Base-by-base conservation (phyloP, 2,888 invertebrate species). In the Nesidiocoris tenuis region DNA sequence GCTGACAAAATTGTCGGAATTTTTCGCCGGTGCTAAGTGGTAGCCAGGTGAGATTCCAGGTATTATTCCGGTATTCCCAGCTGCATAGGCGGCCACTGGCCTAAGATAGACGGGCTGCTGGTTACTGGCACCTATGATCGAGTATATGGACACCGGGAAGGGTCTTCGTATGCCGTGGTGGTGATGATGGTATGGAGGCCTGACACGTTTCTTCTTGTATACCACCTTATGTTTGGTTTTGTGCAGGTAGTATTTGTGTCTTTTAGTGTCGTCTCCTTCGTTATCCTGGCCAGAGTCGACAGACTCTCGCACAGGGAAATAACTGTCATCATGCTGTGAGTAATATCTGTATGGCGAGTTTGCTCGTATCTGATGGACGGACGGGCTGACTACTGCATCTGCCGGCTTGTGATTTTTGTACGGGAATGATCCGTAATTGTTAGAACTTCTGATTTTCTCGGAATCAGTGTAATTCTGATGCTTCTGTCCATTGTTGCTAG, bases 401-500 rank as follows among this genome's bases (percentile, higher is more conserved):
- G 63, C 74, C 54, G 74, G 64, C 54, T 74, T 74, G 64, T 74
- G 74, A 39, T 74, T 74, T 56, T 64, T 64, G 24, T 64, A 74
- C 18, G 74, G 74, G 17, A 64, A 74, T 7, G 25, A 17, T 23
- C n/a, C 61, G 18, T 63, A 59, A 17, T 24, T 55, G 23, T 74
- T 74, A 3, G 39, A 9, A 18, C 61, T 61, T 21, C 67, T 55
- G 22, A 67, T 67, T 2, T 67, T 2, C 12, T 25, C 24, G 18
- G 54, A 54, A 18, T 59, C 23, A 3, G 61, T 61, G 25, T 70
- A 57, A 18, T 57, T 70, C 12, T 39, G 39, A 18, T 67, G 22
- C 9, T 55, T 56, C 19, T 55, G 55, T n/a, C 22, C 19, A 17
- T 16, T 7, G 1, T 16, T 12, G 19, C 39, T n/a, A 5, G 61